Base-by-base conservation (phyloP, 1,140 invertebrate genomes). In the fruit fly (Drosophila melanogaster) region DNA sequence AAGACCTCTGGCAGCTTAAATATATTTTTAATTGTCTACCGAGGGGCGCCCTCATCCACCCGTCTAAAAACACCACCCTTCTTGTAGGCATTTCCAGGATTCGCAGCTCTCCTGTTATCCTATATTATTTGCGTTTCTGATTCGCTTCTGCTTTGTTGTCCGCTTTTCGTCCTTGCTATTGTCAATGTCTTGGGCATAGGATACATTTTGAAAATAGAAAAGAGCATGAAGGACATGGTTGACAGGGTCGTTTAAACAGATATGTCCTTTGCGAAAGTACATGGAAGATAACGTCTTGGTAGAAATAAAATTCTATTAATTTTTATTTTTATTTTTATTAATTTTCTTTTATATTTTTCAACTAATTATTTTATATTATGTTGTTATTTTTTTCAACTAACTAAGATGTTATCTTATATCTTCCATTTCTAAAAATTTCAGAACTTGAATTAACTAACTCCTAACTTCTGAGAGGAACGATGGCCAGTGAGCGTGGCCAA, bases 1-100 rank as follows among this genome's bases (percentile, higher is more conserved):
- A 30, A 41, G 49, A 46, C 24, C 35, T 43, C 30, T 81, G 73
- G 85, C 70, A 76, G 67, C 79, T 90, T 79, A 90, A 90, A 90
- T 79, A 86, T 90, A 10, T 90, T 90, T 90, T 90, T 86, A 90
- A 90, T 90, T 90, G 86, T 69, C 78, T 51, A 72, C 70, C 72
- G 43, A 35, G 64, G 65, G 65, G 59, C 60, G 67, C 73, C 71
- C 33, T 14, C 46, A 47, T 55, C 50, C 59, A 58, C 24, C 38
- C 50, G 11, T 19, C 3, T 19, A 37, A 41, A 24, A 37, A 17
- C 35, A 24, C 46, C 41, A 11, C 41, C 62, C 79, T 72, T 71
- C 30, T 30, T 10, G 11, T 15, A 57, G 54, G 37, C 43, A 41
- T 60, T 77, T 67, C 37, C 10, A 60, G 50, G 55, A 30, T 33